Percentiles rank a stretch among this genome's conserved stretches.
phyloP scores from a whole-genome alignment of 2,797 vertebrate species.

The Anguilla pacifica region DNA sequence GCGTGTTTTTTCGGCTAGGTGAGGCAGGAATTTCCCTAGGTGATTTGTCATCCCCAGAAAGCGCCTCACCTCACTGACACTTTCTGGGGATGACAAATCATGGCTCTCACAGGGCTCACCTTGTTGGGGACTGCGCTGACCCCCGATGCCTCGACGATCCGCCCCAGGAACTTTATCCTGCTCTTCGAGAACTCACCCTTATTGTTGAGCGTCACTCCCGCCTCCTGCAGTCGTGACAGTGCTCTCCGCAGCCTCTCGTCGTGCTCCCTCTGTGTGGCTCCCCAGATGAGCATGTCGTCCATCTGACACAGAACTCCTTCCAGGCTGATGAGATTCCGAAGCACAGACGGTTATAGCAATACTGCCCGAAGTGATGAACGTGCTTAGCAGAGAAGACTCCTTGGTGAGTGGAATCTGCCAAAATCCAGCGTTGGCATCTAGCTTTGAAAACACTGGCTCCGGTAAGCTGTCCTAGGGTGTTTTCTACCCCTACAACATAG shows the following conservation, averaged over 20 bases:
- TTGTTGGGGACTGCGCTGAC: slow-evolving; percentile 24
- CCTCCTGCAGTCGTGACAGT: slow-evolving; percentile 9
- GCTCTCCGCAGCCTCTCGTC: not conserved
- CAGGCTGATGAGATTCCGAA: slow-evolving; percentile 27
- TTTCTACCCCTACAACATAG: slow-evolving; percentile 17
- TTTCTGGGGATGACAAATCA: not conserved
- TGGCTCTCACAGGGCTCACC: slow-evolving; percentile 7
- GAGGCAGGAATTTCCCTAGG: too few species aligned
- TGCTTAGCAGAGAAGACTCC: slow-evolving; percentile 16
- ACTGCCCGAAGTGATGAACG: slow-evolving; percentile 22
- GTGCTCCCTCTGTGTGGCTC: not conserved
- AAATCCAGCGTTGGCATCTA: too few species aligned
- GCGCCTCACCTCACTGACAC: not conserved
- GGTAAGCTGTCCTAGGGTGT: too few species aligned
- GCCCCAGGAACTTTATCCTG: slow-evolving; percentile 27
- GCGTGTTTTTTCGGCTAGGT: too few species aligned
- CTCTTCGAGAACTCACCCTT: slow-evolving; percentile 33
- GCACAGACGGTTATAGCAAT: not conserved
- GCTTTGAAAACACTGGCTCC: too few species aligned
- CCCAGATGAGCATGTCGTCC: slow-evolving; percentile 15
- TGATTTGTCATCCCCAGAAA: not conserved
- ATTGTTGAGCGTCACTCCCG: slow-evolving; percentile 14
- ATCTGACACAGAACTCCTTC: not conserved
- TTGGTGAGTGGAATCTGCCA: not conserved
- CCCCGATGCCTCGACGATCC: slow-evolving; percentile 21